phyloP scores from a whole-genome alignment of 2,113 vertebrate genomes.

The Ceyx melanurus region DNA sequence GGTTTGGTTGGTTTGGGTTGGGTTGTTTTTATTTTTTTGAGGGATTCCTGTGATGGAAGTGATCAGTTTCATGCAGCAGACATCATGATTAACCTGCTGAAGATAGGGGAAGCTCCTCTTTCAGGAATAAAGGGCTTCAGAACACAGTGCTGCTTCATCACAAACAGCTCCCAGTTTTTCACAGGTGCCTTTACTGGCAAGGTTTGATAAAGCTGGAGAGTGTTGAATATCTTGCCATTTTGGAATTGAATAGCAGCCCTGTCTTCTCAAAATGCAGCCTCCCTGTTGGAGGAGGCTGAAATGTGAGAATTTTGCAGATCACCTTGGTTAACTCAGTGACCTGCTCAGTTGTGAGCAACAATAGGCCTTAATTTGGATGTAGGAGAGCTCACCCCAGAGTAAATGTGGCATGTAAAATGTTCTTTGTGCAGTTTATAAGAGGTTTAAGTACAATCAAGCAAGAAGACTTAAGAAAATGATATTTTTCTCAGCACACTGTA shows the following conservation, averaged over 20 bases:
- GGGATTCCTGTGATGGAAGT: neutral
- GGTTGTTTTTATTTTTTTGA: neutral
- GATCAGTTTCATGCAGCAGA: neutral
- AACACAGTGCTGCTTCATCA: neutral
- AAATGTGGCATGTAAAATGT: neutral
- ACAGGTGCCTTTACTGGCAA: neutral
- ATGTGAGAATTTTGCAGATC: conserved; percentile 36
- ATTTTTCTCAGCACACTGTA: neutral
- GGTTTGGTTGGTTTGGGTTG: too few species aligned
- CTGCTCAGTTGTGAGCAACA: neutral
- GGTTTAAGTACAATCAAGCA: neutral
- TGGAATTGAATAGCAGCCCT: neutral
- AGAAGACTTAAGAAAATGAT: neutral
- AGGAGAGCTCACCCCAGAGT: neutral
- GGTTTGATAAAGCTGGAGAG: conserved; percentile 12
- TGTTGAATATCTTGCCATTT: neutral
- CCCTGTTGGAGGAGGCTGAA: conserved; percentile 12
- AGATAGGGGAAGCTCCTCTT: neutral
- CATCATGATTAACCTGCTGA: neutral
- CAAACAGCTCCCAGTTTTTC: neutral
- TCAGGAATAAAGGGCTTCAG: neutral
- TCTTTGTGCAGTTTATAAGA: neutral
- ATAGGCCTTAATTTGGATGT: conserved; percentile 18
- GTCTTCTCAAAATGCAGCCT: conserved; percentile 14
- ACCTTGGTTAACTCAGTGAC: neutral